Percentiles rank a stretch among this genome's conserved stretches.
These are phyloP conservation scores for Cardiocondyla obscurior DNA, from an alignment of 1,140 invertebrate species.

Conservation along the genomic window DNA sequence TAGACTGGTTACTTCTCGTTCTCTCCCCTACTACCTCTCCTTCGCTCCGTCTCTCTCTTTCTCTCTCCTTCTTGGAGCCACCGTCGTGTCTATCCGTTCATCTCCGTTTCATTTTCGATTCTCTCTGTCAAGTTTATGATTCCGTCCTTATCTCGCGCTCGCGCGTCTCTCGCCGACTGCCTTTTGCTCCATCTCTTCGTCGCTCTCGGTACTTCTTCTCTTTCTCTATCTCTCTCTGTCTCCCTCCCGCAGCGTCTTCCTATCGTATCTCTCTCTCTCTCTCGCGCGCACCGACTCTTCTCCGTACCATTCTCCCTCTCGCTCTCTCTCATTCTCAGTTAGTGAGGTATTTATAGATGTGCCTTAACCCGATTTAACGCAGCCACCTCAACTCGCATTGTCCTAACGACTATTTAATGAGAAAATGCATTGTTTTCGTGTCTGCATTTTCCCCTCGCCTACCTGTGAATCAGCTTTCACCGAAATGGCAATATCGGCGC, in stretches of 20 bases:
- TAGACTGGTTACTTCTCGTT: slow-evolving; percentile 76
- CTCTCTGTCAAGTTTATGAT: slow-evolving; percentile 66
- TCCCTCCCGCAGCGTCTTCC: slow-evolving; percentile 29
- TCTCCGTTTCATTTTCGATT: slow-evolving; percentile 59
- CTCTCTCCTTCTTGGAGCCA: slow-evolving; percentile 39
- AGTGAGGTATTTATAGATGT: slow-evolving; percentile 82
- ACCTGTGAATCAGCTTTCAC: neutral
- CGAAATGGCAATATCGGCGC: neutral
- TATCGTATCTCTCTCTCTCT: slow-evolving; percentile 25
- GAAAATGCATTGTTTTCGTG: slow-evolving; percentile 64
- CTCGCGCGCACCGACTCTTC: slow-evolving; percentile 40
- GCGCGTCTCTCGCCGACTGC: slow-evolving; percentile 52
- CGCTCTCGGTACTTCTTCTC: slow-evolving; percentile 45
- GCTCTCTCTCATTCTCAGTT: slow-evolving; percentile 69
- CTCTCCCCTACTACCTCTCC: slow-evolving; percentile 12
- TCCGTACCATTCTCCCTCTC: slow-evolving; percentile 49
- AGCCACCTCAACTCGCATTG: slow-evolving; percentile 76
- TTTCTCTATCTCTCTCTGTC: neutral
- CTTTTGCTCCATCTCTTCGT: slow-evolving; percentile 56
- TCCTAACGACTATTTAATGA: slow-evolving; percentile 77
- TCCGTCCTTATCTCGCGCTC: slow-evolving; percentile 61
- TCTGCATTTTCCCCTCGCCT: neutral
- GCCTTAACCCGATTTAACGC: slow-evolving; percentile 83
- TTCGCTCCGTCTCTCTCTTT: slow-evolving; percentile 53
- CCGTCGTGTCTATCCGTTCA: slow-evolving; percentile 47